Conservation (phyloP, 2,113 vertebrate genomes). For the Gambusia affinis region DNA sequence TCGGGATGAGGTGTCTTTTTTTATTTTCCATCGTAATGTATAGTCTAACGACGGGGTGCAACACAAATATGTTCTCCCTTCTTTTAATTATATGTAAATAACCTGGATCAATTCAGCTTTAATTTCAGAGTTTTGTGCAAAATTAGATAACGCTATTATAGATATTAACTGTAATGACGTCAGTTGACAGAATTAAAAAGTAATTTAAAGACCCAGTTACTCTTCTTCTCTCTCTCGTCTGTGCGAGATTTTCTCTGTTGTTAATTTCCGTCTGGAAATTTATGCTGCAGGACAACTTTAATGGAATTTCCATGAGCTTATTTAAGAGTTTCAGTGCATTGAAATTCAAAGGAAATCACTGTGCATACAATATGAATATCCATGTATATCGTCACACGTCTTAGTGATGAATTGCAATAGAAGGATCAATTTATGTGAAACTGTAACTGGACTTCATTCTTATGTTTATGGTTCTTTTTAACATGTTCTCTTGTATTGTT, state of each 20-base stretch:
- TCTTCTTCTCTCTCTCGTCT: background rate
- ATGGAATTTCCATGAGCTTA: background rate
- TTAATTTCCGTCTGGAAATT: background rate
- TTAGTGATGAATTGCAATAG: no score
- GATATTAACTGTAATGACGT: background rate
- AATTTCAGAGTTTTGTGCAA: background rate
- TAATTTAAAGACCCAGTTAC: background rate
- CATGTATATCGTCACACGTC: background rate
- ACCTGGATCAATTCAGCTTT: background rate
- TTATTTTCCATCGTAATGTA: background rate
- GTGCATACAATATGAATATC: background rate
- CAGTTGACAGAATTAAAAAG: background rate
- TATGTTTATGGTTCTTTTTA: no score
- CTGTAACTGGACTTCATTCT: no score
- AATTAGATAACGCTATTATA: background rate
- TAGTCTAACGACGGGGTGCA: background rate
- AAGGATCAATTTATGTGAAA: no score
- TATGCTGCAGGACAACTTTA: background rate
- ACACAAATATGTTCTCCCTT: background rate
- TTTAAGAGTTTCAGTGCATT: background rate
- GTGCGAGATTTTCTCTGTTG: background rate
- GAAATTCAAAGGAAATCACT: background rate
- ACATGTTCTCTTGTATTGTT: no score
- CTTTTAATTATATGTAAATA: background rate
- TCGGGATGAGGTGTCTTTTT: slow-evolving; percentile 19